These are phyloP conservation scores for Ecdyonurus torrentis DNA, from an alignment of 2,888 invertebrate genomes.

Conservation along the genomic window DNA sequence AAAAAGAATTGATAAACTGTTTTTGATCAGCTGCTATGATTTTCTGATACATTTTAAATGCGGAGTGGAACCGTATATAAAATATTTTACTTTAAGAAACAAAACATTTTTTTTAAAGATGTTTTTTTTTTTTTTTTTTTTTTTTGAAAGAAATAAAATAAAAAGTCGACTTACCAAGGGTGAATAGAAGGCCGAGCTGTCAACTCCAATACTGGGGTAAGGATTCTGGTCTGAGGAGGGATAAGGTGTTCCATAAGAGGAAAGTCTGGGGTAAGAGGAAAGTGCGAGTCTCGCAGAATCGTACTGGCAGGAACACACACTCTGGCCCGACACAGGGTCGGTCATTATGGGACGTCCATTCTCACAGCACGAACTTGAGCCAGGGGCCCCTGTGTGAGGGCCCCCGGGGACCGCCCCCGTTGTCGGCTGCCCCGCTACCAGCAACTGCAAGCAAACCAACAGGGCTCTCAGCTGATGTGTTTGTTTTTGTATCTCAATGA, in stretches of 20 bases:
- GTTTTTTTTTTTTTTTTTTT: no score
- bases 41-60: no score
- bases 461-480: neutral
- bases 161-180: slow-evolving; percentile 67
- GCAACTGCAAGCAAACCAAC: slow-evolving; percentile 36
- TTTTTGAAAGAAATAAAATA: no score
- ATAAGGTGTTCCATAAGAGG: slow-evolving; percentile 74
- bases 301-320: slow-evolving; percentile 88
- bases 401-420: slow-evolving; percentile 41
- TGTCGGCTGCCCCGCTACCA: slow-evolving; percentile 53
- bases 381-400: slow-evolving; percentile 48
- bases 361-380: slow-evolving; percentile 57
- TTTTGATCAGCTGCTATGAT: no score
- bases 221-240: slow-evolving; percentile 84
- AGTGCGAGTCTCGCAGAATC: slow-evolving; percentile 75
- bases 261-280: slow-evolving; percentile 61
- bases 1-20: no score
- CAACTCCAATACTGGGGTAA: slow-evolving; percentile 82
- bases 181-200: slow-evolving; percentile 89
- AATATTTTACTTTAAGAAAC: no score
- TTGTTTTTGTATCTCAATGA: no score
- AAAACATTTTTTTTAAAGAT: no score
- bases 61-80: no score
- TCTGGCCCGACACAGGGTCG: slow-evolving; percentile 83
- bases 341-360: slow-evolving; percentile 83